A percentile compares a stretch with the other conserved stretches of the same genome.
Evolutionary conservation across 2,888 invertebrate genomes (phyloP).

Genomic region (Augiades crinisus): DNA sequence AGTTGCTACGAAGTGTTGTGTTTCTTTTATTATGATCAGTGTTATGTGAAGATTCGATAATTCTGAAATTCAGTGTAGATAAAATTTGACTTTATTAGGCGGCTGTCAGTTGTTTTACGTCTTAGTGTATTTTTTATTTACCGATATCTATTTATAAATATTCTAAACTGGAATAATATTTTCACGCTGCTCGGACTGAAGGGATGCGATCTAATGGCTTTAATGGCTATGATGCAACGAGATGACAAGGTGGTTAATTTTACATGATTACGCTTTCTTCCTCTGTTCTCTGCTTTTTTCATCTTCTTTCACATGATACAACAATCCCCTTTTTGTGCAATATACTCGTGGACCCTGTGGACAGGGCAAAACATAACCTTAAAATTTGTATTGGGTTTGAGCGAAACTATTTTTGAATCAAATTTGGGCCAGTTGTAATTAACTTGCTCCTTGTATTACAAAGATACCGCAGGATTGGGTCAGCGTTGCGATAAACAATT

Average conservation of each 20-base stretch:
- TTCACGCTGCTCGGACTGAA: slow-evolving; percentile 64
- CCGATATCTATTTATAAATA: slow-evolving; percentile 36
- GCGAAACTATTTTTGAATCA: slow-evolving; percentile 16
- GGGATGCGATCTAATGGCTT: slow-evolving; percentile 61
- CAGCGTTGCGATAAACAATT: too few species aligned
- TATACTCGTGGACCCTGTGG: neutral
- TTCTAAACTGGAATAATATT: slow-evolving; percentile 43
- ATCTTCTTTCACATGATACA: neutral
- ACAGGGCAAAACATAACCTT: slow-evolving; percentile 23
- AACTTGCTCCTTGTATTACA: neutral
- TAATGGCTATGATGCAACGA: slow-evolving; percentile 75
- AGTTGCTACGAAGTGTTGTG: slow-evolving; percentile 30
- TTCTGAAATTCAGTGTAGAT: slow-evolving; percentile 42
- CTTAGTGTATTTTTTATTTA: slow-evolving; percentile 49
- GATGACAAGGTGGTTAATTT: slow-evolving; percentile 72
- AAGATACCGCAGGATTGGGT: neutral
- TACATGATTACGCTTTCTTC: slow-evolving; percentile 31
- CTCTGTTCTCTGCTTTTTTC: slow-evolving; percentile 44
- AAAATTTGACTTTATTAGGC: slow-evolving; percentile 63
- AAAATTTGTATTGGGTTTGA: slow-evolving; percentile 8
- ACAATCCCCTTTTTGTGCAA: neutral
- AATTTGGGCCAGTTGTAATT: slow-evolving; percentile 2
- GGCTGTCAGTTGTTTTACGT: slow-evolving; percentile 81
- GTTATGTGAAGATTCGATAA: neutral
- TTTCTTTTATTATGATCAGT: slow-evolving; percentile 6